phyloP scores from a whole-genome alignment of 2,888 invertebrate genomes.

The Drosophila neoperkinsi region DNA sequence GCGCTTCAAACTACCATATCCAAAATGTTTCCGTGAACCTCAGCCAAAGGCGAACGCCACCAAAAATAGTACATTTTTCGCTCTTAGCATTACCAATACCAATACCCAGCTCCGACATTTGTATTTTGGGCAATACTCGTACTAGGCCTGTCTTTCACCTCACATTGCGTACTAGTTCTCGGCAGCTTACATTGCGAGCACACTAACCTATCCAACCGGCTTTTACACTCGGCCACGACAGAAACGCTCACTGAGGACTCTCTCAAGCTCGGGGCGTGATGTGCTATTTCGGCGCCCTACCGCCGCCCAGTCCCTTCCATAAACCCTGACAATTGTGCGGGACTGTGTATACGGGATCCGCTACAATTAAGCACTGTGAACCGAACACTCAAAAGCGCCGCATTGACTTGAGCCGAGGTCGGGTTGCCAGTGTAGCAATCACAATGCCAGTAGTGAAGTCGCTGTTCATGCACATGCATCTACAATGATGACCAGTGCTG shows the following conservation, averaged over 20 bases:
- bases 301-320: neutral
- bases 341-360: conserved; percentile 36
- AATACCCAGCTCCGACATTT: neutral
- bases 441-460: conserved; percentile 8
- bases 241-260: neutral
- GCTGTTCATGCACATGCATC: neutral
- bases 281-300: conserved; percentile 14
- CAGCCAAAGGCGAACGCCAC: conserved; percentile 7
- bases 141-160: neutral
- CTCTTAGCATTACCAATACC: neutral
- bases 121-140: neutral
- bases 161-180: conserved; percentile 17
- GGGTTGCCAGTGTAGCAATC: conserved; percentile 11
- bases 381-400: conserved; percentile 21
- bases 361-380: conserved; percentile 58
- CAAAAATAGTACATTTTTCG: conserved; percentile 8
- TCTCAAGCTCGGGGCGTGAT: neutral
- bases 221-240: neutral
- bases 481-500: neutral
- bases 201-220: neutral
- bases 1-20: neutral
- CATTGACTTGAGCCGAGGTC: conserved; percentile 22
- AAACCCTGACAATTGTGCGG: conserved; percentile 4
- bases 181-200: conserved; percentile 7
- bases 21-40: neutral